A percentile compares a stretch with the other conserved stretches of the same genome.
These are phyloP conservation scores for Dolichallabes microphthalmus DNA, from an alignment of 2,113 vertebrate species.

Conservation along the genomic window DNA sequence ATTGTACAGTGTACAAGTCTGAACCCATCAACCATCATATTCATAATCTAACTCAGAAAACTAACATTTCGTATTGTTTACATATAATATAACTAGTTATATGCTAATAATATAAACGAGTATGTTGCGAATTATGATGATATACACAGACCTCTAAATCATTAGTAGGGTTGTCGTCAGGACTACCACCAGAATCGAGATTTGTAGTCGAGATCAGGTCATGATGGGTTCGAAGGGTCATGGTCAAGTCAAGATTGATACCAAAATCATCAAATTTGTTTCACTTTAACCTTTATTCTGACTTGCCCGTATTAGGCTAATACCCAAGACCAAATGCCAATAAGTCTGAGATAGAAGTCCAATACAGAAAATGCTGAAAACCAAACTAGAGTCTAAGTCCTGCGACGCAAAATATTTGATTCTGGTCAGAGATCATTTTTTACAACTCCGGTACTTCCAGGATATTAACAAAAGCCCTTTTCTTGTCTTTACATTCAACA, in stretches of 20 bases:
- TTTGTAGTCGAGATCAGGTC: background rate
- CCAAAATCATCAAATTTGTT: background rate
- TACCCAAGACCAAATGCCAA: background rate
- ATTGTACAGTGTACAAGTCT: background rate
- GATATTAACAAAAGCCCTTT: background rate
- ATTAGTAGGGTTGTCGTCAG: background rate
- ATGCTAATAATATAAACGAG: background rate
- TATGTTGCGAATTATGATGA: background rate
- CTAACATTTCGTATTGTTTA: too few relatives aligned
- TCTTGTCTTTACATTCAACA: background rate
- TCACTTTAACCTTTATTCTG: background rate
- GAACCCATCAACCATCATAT: background rate
- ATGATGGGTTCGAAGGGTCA: background rate
- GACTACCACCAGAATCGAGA: background rate
- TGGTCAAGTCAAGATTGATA: background rate
- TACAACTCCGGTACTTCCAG: background rate
- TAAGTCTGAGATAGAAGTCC: too few relatives aligned
- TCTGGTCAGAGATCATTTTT: background rate
- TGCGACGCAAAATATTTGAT: background rate
- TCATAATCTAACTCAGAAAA: too few relatives aligned
- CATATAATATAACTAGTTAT: too few relatives aligned
- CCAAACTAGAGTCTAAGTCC: background rate
- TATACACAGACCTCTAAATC: background rate
- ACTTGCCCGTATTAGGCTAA: background rate
- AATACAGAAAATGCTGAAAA: background rate